A percentile compares a stretch with the other conserved stretches of the same genome.
phyloP scores from a whole-genome alignment of 2,888 invertebrate genomes.

The Leptarthrus brevirostris region DNA sequence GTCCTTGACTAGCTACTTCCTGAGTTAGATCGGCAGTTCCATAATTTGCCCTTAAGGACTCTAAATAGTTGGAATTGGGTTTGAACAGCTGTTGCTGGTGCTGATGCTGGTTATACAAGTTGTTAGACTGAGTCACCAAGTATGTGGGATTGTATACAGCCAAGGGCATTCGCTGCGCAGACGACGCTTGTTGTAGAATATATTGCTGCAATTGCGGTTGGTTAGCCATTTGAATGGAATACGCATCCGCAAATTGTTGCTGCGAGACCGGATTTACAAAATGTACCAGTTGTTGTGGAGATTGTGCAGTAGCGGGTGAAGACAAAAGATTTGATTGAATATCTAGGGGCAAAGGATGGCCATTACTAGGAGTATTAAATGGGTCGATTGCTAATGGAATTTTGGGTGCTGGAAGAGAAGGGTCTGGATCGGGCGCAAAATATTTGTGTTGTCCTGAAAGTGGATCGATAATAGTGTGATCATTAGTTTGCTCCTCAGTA shows the following conservation, averaged over 20 bases:
- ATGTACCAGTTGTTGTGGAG: slow-evolving; percentile 62
- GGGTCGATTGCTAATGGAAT: slow-evolving; percentile 65
- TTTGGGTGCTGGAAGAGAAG: slow-evolving; percentile 66
- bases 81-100: slow-evolving; percentile 67
- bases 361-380: slow-evolving; percentile 67
- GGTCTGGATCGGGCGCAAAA: slow-evolving; percentile 69
- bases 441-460: slow-evolving; percentile 66
- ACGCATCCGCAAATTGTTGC: slow-evolving; percentile 68
- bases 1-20: slow-evolving; percentile 65
- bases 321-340: slow-evolving; percentile 62
- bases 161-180: slow-evolving; percentile 60
- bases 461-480: slow-evolving; percentile 64
- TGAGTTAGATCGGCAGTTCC: slow-evolving; percentile 63
- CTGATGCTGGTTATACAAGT: slow-evolving; percentile 62
- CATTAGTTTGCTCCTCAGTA: slow-evolving; percentile 68
- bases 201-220: slow-evolving; percentile 66
- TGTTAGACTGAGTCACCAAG: slow-evolving; percentile 66
- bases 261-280: slow-evolving; percentile 66
- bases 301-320: not conserved
- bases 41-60: slow-evolving; percentile 62
- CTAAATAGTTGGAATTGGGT: slow-evolving; percentile 69
- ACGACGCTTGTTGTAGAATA: slow-evolving; percentile 59
- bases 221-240: slow-evolving; percentile 66
- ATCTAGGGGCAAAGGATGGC: slow-evolving; percentile 63
- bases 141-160: slow-evolving; percentile 66